Percentiles rank a stretch among this genome's conserved stretches.
Evolutionary conservation across 2,797 vertebrate species (phyloP).

Genomic region (Taeniopygia guttata): DNA sequence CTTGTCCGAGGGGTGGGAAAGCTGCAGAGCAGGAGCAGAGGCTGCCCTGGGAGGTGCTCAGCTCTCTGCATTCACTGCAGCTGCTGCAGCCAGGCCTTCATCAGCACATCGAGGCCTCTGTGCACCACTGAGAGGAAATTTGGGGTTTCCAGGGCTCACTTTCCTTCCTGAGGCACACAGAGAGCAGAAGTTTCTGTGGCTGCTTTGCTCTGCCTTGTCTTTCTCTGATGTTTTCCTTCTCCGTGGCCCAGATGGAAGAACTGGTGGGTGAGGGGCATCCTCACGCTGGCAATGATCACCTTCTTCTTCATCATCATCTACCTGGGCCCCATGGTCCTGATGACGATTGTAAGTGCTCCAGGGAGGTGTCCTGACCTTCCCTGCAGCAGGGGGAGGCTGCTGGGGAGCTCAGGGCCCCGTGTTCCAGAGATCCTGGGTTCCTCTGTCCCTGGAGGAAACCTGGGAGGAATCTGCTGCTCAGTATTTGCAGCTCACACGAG

Average conservation of each 20-base stretch:
- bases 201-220: neutral
- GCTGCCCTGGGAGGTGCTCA: neutral
- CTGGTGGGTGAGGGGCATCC: constrained; percentile 97
- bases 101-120: neutral
- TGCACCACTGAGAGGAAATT: neutral
- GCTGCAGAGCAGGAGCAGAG: neutral
- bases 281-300: constrained; percentile 95
- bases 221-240: neutral
- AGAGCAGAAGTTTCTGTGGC: neutral
- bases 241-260: constrained; percentile 90
- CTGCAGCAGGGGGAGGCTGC: rapidly evolving
- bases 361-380: neutral
- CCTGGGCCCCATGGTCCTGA: constrained; percentile 94
- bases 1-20: neutral
- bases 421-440: neutral
- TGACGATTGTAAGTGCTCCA: constrained; percentile 91
- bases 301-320: constrained; percentile 99
- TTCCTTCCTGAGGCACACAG: neutral
- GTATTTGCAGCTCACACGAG: neutral
- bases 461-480: neutral
- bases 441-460: neutral
- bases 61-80: too few relatives aligned
- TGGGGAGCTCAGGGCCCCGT: neutral
- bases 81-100: neutral
- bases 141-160: neutral